phyloP scores from a whole-genome alignment of 2,113 vertebrate species.

The Ammodytes dubius region DNA sequence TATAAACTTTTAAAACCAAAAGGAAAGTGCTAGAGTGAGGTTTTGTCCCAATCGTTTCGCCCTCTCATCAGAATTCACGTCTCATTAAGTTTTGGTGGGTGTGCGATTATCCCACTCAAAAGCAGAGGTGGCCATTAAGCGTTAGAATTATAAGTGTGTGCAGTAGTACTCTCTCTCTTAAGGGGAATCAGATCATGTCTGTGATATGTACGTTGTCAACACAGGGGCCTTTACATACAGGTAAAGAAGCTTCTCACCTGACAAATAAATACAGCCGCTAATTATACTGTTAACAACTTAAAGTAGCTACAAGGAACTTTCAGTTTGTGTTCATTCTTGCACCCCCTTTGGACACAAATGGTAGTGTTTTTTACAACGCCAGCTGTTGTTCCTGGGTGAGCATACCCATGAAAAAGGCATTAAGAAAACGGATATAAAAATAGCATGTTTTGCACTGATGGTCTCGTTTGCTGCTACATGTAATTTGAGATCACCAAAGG shows the following conservation, averaged over 20 bases:
- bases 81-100: slow-evolving; percentile 51
- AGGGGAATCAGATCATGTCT: slow-evolving; percentile 19
- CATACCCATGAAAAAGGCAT: too few relatives aligned
- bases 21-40: neutral
- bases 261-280: neutral
- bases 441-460: too few relatives aligned
- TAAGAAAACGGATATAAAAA: too few relatives aligned
- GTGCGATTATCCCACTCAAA: slow-evolving; percentile 51
- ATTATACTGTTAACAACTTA: neutral
- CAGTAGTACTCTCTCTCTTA: slow-evolving; percentile 27
- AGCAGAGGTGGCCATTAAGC: slow-evolving; percentile 39
- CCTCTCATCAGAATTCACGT: slow-evolving; percentile 41
- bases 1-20: neutral
- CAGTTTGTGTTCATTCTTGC: too few relatives aligned
- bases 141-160: slow-evolving; percentile 34
- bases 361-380: too few relatives aligned
- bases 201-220: slow-evolving; percentile 31
- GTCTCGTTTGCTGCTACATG: too few relatives aligned
- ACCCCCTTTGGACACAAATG: too few relatives aligned
- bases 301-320: neutral
- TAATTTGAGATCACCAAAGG: too few relatives aligned
- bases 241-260: neutral
- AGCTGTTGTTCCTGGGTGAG: too few relatives aligned
- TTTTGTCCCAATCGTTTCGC: slow-evolving; percentile 4
- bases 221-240: slow-evolving; percentile 27